These are phyloP conservation scores for Hemichromis elongatus DNA, from an alignment of 2,113 vertebrate genomes.

Conservation along the genomic window DNA sequence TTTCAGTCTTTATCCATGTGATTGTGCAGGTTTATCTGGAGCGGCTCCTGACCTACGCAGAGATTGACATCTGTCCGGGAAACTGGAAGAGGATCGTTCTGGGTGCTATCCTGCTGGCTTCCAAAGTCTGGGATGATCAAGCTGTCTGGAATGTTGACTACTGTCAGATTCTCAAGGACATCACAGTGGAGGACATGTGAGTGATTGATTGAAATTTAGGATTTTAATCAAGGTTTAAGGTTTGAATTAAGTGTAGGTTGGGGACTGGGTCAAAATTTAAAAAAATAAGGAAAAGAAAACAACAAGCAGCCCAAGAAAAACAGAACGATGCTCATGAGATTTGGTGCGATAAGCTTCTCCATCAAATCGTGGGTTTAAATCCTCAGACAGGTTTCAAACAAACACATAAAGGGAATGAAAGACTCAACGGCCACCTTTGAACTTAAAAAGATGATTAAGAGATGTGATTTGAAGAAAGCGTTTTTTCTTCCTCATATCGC, in stretches of 20 bases:
- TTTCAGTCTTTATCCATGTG: background rate
- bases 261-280: accelerated
- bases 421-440: background rate
- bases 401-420: background rate
- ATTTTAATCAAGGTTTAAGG: accelerated
- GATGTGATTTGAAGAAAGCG: background rate
- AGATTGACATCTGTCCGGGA: conserved; percentile 91
- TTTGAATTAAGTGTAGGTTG: background rate
- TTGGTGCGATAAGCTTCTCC: background rate
- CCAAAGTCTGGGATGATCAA: conserved; percentile 98
- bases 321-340: accelerated
- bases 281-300: background rate
- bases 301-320: accelerated
- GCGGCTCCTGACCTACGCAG: conserved; percentile 92
- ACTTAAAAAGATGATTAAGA: background rate
- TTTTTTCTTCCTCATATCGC: background rate
- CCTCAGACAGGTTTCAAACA: background rate
- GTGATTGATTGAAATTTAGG: conserved; percentile 44
- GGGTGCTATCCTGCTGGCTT: conserved; percentile 92
- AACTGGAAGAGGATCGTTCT: conserved; percentile 97
- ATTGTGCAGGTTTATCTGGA: conserved; percentile 88
- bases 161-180: conserved; percentile 98
- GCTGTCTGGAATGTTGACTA: conserved; percentile 99
- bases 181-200: conserved; percentile 97
- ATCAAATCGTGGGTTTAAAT: background rate